These are phyloP conservation scores for Semicossyphus pulcher DNA, from an alignment of 2,113 vertebrate genomes.

Conservation along the genomic window DNA sequence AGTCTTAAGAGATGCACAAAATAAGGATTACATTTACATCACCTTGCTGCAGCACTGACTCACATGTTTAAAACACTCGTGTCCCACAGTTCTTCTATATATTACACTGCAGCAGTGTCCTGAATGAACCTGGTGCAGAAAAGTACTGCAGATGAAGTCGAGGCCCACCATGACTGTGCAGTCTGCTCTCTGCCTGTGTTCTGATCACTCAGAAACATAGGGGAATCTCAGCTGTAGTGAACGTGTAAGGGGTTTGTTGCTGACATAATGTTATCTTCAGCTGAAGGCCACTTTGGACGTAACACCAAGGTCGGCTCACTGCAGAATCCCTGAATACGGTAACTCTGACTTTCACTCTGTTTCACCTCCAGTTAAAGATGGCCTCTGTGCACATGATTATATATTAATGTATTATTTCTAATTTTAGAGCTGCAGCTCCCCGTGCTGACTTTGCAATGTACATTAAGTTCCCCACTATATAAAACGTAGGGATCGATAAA, in stretches of 20 bases:
- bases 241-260: conserved; percentile 22
- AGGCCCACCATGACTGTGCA: conserved; percentile 69
- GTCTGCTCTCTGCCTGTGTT: conserved; percentile 45
- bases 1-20: neutral
- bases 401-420: conserved; percentile 19
- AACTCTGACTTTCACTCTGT: conserved; percentile 2
- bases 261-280: conserved; percentile 14
- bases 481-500: conserved; percentile 46
- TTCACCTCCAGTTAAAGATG: neutral
- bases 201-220: conserved; percentile 45
- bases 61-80: conserved; percentile 36
- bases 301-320: conserved; percentile 25
- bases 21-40: conserved; percentile 23
- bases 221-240: conserved; percentile 9
- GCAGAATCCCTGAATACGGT: neutral
- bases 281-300: conserved; percentile 10
- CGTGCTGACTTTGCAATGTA: conserved; percentile 30
- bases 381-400: neutral
- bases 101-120: conserved; percentile 36
- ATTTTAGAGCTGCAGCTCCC: conserved; percentile 12
- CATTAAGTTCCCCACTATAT: conserved; percentile 16
- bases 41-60: conserved; percentile 38
- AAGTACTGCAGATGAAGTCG: conserved; percentile 53
- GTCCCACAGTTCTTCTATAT: conserved; percentile 38
- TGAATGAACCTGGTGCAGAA: conserved; percentile 42